A percentile compares a stretch with the other conserved stretches of the same genome.
Evolutionary conservation across 2,888 invertebrate genomes (phyloP).

Genomic region (Drosophila dives): DNA sequence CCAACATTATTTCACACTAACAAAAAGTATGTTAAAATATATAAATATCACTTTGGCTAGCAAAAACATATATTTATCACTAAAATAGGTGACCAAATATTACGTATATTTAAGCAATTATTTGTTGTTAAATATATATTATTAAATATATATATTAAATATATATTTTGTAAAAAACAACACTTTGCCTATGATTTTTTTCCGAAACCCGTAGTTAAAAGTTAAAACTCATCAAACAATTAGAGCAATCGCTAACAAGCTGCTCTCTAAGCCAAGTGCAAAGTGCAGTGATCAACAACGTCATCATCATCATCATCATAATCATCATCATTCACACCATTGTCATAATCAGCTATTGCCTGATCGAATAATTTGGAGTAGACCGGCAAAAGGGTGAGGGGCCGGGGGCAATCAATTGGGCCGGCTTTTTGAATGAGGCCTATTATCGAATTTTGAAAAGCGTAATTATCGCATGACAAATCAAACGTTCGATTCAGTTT

Average conservation of each 20-base stretch:
- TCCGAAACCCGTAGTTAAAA: neutral
- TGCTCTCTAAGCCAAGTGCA: slow-evolving; percentile 38
- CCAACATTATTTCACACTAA: neutral
- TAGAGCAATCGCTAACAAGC: slow-evolving; percentile 62
- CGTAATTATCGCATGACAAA: slow-evolving; percentile 80
- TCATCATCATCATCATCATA: slow-evolving; percentile 40
- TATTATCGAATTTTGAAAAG: slow-evolving; percentile 78
- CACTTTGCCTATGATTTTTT: neutral
- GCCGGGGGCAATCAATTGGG: slow-evolving; percentile 44
- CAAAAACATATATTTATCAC: neutral
- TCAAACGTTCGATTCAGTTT: slow-evolving; percentile 59
- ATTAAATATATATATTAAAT: too few species aligned
- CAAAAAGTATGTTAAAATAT: neutral
- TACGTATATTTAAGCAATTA: neutral
- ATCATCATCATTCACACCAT: slow-evolving; percentile 29
- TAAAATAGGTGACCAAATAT: too few species aligned
- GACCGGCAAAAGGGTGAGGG: neutral
- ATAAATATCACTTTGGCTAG: neutral
- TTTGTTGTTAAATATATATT: neutral
- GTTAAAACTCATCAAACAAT: slow-evolving; percentile 57
- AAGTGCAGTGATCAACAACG: slow-evolving; percentile 47
- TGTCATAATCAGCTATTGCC: slow-evolving; percentile 11
- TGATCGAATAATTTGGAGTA: slow-evolving; percentile 28
- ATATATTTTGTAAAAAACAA: neutral
- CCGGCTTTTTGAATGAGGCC: slow-evolving; percentile 64